Conservation (phyloP, 1,140 invertebrate genomes). For the Drosophila mojavensis region DNA sequence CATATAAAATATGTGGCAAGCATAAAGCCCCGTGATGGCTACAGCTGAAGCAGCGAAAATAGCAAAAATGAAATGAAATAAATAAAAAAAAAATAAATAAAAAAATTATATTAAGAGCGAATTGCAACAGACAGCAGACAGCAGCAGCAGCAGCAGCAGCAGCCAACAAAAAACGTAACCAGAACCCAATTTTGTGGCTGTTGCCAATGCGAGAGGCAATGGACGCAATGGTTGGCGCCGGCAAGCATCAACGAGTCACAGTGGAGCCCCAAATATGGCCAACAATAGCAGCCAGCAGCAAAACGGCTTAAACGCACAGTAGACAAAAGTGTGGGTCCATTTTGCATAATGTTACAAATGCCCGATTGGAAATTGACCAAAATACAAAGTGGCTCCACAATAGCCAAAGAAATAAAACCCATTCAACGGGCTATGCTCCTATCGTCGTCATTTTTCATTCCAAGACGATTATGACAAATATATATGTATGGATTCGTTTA, state of each 20-base stretch:
- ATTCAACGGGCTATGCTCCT: slow-evolving; percentile 15
- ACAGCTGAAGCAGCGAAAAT: slow-evolving; percentile 6
- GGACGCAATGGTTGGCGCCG: slow-evolving; percentile 16
- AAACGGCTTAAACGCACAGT: slow-evolving; percentile 3
- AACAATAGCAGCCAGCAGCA: slow-evolving; percentile 9
- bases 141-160: slow-evolving; percentile 17
- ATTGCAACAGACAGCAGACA: slow-evolving; percentile 27
- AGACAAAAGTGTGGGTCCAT: slow-evolving; percentile 39
- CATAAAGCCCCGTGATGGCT: slow-evolving; percentile 51
- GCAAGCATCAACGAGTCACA: slow-evolving; percentile 35
- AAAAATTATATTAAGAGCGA: slow-evolving; percentile 31
- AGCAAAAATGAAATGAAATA: slow-evolving; percentile 54
- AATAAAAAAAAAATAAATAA: slow-evolving; percentile 33
- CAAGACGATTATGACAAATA: slow-evolving; percentile 40
- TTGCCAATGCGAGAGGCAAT: slow-evolving; percentile 40
- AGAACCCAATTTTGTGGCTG: slow-evolving; percentile 75
- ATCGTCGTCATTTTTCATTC: slow-evolving; percentile 24
- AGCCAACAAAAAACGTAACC: slow-evolving; percentile 13
- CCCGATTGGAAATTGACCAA: slow-evolving; percentile 24
- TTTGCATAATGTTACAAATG: slow-evolving; percentile 46
- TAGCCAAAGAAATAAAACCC: slow-evolving; percentile 6
- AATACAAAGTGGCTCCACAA: slow-evolving; percentile 14
- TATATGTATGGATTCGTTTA: slow-evolving; percentile 13
- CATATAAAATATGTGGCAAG: slow-evolving; percentile 61
- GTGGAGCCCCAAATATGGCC: slow-evolving; percentile 30